Evolutionary conservation across 2,888 invertebrate genomes (phyloP).

Genomic region (Polydrusus cervinus): DNA sequence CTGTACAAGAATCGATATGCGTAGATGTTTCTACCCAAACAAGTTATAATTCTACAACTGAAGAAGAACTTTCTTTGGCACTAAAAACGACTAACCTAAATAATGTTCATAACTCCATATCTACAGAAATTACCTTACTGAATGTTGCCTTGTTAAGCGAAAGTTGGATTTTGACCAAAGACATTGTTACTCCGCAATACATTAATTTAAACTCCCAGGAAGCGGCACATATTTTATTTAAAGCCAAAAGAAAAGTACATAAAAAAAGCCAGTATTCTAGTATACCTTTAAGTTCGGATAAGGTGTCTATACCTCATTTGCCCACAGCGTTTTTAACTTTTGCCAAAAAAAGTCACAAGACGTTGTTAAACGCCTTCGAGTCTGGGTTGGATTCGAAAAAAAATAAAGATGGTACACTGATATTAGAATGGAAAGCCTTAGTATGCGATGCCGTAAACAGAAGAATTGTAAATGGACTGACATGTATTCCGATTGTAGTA

Average conservation of each 20-base stretch:
- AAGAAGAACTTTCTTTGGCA: constrained; percentile 79
- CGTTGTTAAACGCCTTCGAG: constrained; percentile 64
- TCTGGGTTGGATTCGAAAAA: constrained; percentile 56
- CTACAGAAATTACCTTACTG: constrained; percentile 74
- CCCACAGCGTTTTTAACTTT: constrained; percentile 71
- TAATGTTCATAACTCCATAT: constrained; percentile 76
- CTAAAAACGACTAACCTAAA: constrained; percentile 82
- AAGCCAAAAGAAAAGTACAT: constrained; percentile 68
- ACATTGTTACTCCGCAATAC: constrained; percentile 65
- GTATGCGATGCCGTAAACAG: constrained; percentile 73
- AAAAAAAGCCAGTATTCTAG: constrained; percentile 65
- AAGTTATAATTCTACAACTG: constrained; percentile 69
- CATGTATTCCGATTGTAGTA: constrained; percentile 77
- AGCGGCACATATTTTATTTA: constrained; percentile 73
- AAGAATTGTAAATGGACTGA: constrained; percentile 79
- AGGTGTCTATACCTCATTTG: constrained; percentile 60
- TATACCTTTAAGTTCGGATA: constrained; percentile 65
- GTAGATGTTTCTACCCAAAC: constrained; percentile 73
- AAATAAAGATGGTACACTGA: constrained; percentile 65
- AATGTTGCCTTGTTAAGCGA: constrained; percentile 77
- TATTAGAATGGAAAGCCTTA: constrained; percentile 68
- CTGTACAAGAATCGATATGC: constrained; percentile 77
- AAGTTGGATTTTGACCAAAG: constrained; percentile 74
- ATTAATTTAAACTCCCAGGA: constrained; percentile 73
- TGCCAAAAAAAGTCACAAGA: constrained; percentile 68